phyloP scores from a whole-genome alignment of 2,888 invertebrate species.

The Leucania comma region DNA sequence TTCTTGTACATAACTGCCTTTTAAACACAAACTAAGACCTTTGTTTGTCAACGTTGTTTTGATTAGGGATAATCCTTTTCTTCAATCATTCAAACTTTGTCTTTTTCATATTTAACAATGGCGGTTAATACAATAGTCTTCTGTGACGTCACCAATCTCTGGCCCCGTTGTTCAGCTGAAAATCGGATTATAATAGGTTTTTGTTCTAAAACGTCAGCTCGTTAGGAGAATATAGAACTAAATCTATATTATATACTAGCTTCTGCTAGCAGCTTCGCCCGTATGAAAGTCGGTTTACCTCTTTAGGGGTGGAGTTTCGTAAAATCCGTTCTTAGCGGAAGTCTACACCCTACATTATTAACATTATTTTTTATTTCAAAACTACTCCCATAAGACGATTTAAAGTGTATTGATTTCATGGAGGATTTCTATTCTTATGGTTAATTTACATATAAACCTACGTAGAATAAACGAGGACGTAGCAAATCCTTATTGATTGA shows the following conservation, averaged over 20 bases:
- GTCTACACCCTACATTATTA: too few relatives aligned
- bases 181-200: constrained; percentile 4
- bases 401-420: too few relatives aligned
- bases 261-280: too few relatives aligned
- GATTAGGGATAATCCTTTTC: background rate
- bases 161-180: background rate
- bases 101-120: background rate
- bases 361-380: too few relatives aligned
- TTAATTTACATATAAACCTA: background rate
- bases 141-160: background rate
- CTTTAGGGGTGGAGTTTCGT: too few relatives aligned
- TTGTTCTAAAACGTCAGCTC: background rate
- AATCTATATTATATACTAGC: background rate
- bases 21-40: background rate
- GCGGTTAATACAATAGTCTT: background rate
- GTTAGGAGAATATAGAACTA: background rate
- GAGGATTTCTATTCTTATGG: too few relatives aligned
- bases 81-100: background rate
- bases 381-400: too few relatives aligned
- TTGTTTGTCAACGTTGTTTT: background rate
- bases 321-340: too few relatives aligned
- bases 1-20: background rate
- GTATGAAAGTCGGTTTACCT: too few relatives aligned
- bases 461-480: background rate
- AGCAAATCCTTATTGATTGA: constrained; percentile 28